Percentiles rank a stretch among this genome's conserved stretches.
Evolutionary conservation across 2,888 invertebrate species (phyloP).

Genomic region (Hirtodrosophila confusa): DNA sequence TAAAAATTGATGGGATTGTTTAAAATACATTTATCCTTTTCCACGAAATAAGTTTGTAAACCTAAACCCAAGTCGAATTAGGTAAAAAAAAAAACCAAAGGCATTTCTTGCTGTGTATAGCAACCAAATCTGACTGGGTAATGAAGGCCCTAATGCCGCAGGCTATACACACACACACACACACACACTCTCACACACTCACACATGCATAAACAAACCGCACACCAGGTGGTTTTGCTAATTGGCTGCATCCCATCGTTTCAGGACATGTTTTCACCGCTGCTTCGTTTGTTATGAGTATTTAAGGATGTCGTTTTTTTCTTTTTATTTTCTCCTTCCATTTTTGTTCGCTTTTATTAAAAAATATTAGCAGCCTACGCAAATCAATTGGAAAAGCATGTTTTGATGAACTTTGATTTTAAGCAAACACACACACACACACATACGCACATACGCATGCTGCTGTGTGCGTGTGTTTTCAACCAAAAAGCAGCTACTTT

Average conservation of each 20-base stretch:
- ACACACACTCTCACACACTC: not conserved
- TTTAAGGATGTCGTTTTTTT: slow-evolving; percentile 19
- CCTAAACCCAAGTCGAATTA: too few species aligned
- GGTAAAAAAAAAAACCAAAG: too few species aligned
- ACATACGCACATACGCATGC: not conserved
- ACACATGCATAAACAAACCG: slow-evolving; percentile 43
- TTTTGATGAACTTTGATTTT: slow-evolving; percentile 56
- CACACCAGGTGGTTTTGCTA: slow-evolving; percentile 52
- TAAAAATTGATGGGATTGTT: too few species aligned
- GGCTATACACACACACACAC: slow-evolving; percentile 14
- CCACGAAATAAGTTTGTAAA: too few species aligned
- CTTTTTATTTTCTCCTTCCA: slow-evolving; percentile 1
- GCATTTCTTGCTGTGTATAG: too few species aligned
- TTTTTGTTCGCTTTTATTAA: slow-evolving; percentile 23
- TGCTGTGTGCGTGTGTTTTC: not conserved
- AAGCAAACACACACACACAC: slow-evolving; percentile 17
- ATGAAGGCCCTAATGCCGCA: slow-evolving; percentile 29
- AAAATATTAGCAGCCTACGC: slow-evolving; percentile 30
- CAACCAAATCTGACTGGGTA: slow-evolving; percentile 5
- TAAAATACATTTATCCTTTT: too few species aligned
- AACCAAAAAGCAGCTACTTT: slow-evolving; percentile 6
- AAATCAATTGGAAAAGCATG: slow-evolving; percentile 65
- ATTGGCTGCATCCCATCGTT: slow-evolving; percentile 49
- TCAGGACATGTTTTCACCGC: slow-evolving; percentile 18
- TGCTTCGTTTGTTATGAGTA: slow-evolving; percentile 2